Base-by-base conservation (phyloP, 2,888 invertebrate species). In the Caprella mutica region DNA sequence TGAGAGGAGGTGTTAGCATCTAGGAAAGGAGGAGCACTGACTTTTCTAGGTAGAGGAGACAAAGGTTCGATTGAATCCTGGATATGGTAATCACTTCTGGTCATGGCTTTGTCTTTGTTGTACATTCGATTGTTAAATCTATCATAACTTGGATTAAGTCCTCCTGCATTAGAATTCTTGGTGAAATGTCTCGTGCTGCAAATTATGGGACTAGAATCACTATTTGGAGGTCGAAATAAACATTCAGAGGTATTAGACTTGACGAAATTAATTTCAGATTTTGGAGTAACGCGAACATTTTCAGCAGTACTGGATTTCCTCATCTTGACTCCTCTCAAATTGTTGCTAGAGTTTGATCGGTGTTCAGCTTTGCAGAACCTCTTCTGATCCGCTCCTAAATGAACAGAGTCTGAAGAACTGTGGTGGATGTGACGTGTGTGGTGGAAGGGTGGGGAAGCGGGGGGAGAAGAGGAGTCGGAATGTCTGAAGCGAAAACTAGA, bases 211-310 rank as follows among this genome's bases (percentile, higher is more conserved):
- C 5, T n/a, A 24, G 29, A 17, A 19, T 48, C 44, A 43, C 58
- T 55, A 2, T 52, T 39, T 40, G 52, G 53, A 27, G 40, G 52
- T 43, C 48, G 55, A 48, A 56, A 56, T 48, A 63, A 55, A 48
- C 63, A 63, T 35, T 63, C 63, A 9, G 63, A 56, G n/a, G 63
- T 63, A 43, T 63, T 63, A 27, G 63, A 63, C 38, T 63, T 63
- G 23, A 57, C 57, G 38, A 63, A 59, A 43, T 54, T 59, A 17
- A 43, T 23, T 35, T 63, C 59, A 38, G 55, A 55, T 30, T 63
- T 59, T 14, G 57, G 57, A n/a, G 63, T 55, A 21, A 55, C 56
- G 19, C 63, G 39, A 19, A 63, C 59, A 51, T 63, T 63, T 55
- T 63, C 63, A 12, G 63, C 54, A 26, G 63, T 63, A 21, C 59